Conservation (phyloP, 2,888 invertebrate genomes). For the Macrosiphum euphorbiae region DNA sequence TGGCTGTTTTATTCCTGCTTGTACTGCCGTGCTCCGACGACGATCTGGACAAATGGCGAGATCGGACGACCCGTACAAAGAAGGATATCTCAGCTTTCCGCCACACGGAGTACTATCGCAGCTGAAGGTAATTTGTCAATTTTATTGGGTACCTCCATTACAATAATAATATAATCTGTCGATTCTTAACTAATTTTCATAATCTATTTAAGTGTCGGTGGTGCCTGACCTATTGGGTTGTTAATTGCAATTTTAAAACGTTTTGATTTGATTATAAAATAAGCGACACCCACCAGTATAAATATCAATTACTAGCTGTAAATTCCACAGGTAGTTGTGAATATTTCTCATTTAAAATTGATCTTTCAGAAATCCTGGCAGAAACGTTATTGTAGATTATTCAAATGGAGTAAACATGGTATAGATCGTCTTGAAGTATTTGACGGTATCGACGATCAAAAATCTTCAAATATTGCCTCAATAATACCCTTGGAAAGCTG, state of each 20-base stretch:
- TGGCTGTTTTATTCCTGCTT: neutral
- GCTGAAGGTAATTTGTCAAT: conserved; percentile 78
- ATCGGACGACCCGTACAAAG: conserved; percentile 68
- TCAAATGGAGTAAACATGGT: conserved; percentile 86
- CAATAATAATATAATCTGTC: neutral
- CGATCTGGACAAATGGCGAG: conserved; percentile 51
- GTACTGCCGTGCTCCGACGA: neutral
- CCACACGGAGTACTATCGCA: conserved; percentile 81
- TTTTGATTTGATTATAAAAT: neutral
- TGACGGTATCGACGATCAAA: conserved; percentile 82
- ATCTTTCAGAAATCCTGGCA: conserved; percentile 85
- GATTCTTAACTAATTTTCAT: too few relatives aligned
- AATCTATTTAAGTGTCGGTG: neutral
- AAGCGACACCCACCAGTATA: neutral
- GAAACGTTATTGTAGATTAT: conserved; percentile 83
- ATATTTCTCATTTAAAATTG: neutral
- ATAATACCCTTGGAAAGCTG: conserved; percentile 90
- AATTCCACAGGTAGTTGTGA: neutral
- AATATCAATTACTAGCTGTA: neutral
- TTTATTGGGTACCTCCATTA: neutral
- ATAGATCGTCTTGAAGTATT: conserved; percentile 88
- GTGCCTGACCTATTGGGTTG: neutral
- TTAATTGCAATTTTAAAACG: neutral
- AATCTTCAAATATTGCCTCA: conserved; percentile 76
- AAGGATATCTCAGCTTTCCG: conserved; percentile 83